Conservation (phyloP, 2,797 vertebrate genomes). For the Kryptopterus vitreolus region DNA sequence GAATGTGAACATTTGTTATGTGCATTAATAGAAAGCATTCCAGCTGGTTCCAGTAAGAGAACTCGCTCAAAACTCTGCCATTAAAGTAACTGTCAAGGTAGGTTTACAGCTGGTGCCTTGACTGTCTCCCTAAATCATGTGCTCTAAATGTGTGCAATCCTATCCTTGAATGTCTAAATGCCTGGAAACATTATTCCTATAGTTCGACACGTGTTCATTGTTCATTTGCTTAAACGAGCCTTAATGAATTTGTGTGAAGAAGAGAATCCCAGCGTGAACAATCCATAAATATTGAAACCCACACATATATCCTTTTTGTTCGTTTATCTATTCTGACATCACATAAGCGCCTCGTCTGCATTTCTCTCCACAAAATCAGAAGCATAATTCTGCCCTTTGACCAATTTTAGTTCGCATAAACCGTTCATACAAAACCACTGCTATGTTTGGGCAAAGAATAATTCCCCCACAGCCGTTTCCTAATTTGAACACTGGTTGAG, state of each 20-base stretch:
- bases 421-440: conserved; percentile 39
- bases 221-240: not conserved
- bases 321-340: not conserved
- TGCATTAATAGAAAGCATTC: conserved; percentile 2
- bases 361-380: not conserved
- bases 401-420: conserved; percentile 25
- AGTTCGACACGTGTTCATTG: not conserved
- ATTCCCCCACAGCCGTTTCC: conserved; percentile 40
- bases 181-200: not conserved
- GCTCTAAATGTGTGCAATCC: not conserved
- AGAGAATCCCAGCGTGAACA: not conserved
- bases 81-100: not conserved
- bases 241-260: not conserved
- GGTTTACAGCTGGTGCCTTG: not conserved
- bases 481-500: conserved; percentile 50
- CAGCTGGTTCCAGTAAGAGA: not conserved
- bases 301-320: not conserved
- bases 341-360: not conserved
- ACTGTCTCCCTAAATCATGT: not conserved
- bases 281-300: not conserved
- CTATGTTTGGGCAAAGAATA: conserved; percentile 40
- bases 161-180: conserved; percentile 3
- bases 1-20: conserved; percentile 5
- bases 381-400: not conserved
- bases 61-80: not conserved